Conservation (phyloP, 37 sponge, comb jelly and placozoan genomes). For the Aplysina aerophoba region DNA sequence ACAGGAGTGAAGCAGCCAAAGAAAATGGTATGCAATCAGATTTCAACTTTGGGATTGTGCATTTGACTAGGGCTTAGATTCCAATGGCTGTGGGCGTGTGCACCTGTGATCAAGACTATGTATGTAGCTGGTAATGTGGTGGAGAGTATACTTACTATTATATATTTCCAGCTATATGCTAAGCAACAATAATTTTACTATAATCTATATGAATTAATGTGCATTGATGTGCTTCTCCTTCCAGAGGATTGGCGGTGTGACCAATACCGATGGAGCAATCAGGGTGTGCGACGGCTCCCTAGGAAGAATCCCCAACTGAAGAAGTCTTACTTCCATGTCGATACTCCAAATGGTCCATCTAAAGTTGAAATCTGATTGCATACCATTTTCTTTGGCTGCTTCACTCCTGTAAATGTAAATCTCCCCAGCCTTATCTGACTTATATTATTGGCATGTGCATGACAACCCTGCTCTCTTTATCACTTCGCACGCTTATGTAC, state of each 20-base stretch:
- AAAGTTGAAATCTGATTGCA: too few relatives aligned
- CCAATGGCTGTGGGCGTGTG: not conserved
- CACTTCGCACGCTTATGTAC: too few relatives aligned
- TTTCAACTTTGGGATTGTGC: not conserved
- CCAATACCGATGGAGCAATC: slow-evolving; percentile 32
- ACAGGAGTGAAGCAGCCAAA: slow-evolving; percentile 27
- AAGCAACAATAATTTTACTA: slow-evolving; percentile 6
- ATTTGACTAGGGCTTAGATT: not conserved
- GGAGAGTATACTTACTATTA: not conserved
- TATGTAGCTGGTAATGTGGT: slow-evolving; percentile 3
- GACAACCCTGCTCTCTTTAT: too few relatives aligned
- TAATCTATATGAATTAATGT: not conserved
- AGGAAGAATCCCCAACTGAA: slow-evolving; percentile 31
- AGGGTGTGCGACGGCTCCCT: slow-evolving; percentile 24
- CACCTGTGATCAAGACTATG: not conserved
- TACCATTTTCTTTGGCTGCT: too few relatives aligned
- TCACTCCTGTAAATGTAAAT: too few relatives aligned
- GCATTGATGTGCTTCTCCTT: not conserved
- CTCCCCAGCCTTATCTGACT: too few relatives aligned
- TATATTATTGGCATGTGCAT: too few relatives aligned
- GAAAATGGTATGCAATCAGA: not conserved
- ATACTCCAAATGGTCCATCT: slow-evolving; percentile 18
- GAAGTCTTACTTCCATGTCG: slow-evolving; percentile 24
- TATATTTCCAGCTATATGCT: not conserved
- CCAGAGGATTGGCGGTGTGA: slow-evolving; percentile 35